Conservation (phyloP, 2,113 vertebrate species). For the Pteronura brasiliensis region DNA sequence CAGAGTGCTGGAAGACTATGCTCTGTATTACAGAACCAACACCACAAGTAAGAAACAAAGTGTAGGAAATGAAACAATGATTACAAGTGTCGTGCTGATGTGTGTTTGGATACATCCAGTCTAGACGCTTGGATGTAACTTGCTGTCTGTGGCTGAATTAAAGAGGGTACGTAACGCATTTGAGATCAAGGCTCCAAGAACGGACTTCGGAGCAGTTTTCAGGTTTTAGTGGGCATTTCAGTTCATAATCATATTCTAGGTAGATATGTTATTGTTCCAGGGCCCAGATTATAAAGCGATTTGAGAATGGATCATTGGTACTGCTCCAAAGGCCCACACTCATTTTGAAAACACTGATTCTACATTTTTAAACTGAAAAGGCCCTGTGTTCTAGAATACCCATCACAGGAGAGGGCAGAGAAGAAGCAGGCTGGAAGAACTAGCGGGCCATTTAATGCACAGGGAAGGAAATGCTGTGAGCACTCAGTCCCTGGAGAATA, state of each 20-base stretch:
- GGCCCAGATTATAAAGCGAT: background rate
- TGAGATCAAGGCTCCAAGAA: background rate
- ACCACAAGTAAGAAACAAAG: background rate
- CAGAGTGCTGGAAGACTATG: background rate
- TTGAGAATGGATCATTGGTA: background rate
- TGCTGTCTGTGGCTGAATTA: background rate
- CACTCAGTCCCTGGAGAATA: background rate
- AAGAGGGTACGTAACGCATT: background rate
- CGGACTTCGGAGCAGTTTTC: background rate
- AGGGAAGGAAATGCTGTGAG: background rate
- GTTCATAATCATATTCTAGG: background rate
- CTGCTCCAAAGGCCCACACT: conserved; percentile 5
- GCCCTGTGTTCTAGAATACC: background rate
- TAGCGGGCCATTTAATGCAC: background rate
- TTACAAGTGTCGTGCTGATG: background rate
- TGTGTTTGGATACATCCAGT: background rate
- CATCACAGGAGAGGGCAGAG: background rate
- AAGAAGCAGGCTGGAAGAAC: background rate
- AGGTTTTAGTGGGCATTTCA: background rate
- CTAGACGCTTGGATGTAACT: background rate
- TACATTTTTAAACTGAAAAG: background rate
- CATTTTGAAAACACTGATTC: background rate
- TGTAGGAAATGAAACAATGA: background rate
- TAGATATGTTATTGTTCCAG: background rate
- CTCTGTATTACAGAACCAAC: background rate